Evolutionary conservation across 30 jellyfish, hydroid and myxozoan genomes (phyloP), one percentile per base, ranked within the genome.

Genomic region (Hydractinia echinata): DNA sequence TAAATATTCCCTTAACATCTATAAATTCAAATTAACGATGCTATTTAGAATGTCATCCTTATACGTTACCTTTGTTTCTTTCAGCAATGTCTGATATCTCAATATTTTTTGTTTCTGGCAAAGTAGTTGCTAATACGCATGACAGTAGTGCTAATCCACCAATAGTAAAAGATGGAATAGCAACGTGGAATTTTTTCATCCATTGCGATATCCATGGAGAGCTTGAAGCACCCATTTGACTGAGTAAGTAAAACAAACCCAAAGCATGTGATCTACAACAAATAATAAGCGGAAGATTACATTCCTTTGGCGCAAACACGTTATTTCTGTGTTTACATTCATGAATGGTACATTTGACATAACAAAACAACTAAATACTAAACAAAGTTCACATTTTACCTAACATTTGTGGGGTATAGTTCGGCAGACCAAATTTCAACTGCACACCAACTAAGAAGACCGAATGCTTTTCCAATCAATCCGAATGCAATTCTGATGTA

Each of bases 151-250:
- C 72, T 48, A 62, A 58, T 44, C 85, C 76, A 48, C 55, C 84
- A 58, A 77, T 77, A 5, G 60, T 61, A 49, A 77, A 52, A 55
- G n/a, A 77, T 1, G 85, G 85, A 30, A 55, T 21, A 8, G 85
- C 54, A 11, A 62, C 53, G 54, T 64, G 51, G 4, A 77, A 77
- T 30, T 77, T 53, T 11, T 61, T 77, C 4, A 62, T 60, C 44
- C 60, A 77, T 44, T 77, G 85, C 49, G 85, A 56, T 51, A 77
- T 14, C 85, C 85, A 77, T 53, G 85, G 85, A 1, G 85, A 56
- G 73, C 56, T 55, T 7, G 85, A 54, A 13, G 62, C 85, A 44
- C 85, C 85, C 19, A 64, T 15, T 60, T 44, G 72, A 77, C 79
- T 64, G 55, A 77, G 10, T 54, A 77, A 1, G 66, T 18, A 77